phyloP scores from a whole-genome alignment of 2,888 invertebrate genomes.

The Zhuqinia jingwanae region DNA sequence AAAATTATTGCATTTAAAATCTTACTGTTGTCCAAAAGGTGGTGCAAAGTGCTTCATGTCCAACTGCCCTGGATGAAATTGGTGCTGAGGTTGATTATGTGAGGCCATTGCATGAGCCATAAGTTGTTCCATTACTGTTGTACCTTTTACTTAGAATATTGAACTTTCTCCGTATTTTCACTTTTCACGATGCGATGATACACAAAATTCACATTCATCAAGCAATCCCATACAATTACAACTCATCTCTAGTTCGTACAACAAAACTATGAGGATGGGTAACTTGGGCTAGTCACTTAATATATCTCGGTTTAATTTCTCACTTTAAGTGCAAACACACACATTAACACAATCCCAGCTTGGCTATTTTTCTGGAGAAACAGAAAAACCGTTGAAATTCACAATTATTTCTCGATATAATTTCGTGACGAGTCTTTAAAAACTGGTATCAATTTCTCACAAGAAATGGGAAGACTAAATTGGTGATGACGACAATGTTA shows the following conservation, averaged over 20 bases:
- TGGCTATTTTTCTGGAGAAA: too few relatives aligned
- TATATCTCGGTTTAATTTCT: too few relatives aligned
- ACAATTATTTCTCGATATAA: too few relatives aligned
- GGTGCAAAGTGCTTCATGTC: slow-evolving; percentile 56
- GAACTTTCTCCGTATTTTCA: neutral
- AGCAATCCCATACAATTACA: neutral
- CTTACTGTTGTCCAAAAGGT: slow-evolving; percentile 47
- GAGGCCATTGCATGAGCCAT: slow-evolving; percentile 66
- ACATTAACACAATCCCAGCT: too few relatives aligned
- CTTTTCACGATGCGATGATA: too few relatives aligned
- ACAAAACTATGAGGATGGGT: too few relatives aligned
- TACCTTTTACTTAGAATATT: neutral
- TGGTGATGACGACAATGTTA: too few relatives aligned
- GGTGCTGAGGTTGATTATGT: slow-evolving; percentile 60
- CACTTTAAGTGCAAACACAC: too few relatives aligned
- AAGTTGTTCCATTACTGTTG: slow-evolving; percentile 46
- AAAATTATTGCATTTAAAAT: too few relatives aligned
- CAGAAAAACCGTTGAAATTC: too few relatives aligned
- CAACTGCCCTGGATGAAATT: slow-evolving; percentile 61
- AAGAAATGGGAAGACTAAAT: neutral
- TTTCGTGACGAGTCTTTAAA: neutral
- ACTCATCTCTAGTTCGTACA: neutral
- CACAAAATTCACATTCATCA: too few relatives aligned
- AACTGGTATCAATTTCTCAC: neutral
- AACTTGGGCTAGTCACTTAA: too few relatives aligned